Conservation (phyloP, 2,888 invertebrate species). For the Philopedon plagiatum region DNA sequence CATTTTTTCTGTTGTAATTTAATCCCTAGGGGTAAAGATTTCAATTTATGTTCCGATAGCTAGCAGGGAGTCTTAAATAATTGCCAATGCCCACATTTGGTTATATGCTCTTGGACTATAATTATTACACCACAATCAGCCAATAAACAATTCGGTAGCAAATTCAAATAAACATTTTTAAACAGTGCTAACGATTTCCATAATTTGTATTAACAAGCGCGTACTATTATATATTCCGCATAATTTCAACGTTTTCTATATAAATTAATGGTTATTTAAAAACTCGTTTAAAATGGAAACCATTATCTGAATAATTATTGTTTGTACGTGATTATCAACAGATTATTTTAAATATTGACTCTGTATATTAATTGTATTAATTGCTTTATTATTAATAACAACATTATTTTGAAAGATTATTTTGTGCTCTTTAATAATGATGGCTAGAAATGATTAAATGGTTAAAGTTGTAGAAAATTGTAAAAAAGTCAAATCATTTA, state of each 20-base stretch:
- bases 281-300: conserved; percentile 26
- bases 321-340: conserved; percentile 31
- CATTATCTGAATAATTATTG: conserved; percentile 23
- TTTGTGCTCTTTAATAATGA: too few species aligned
- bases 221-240: conserved; percentile 33
- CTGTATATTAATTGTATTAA: conserved; percentile 16
- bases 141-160: conserved; percentile 29
- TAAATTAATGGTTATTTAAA: conserved; percentile 37
- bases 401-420: too few species aligned
- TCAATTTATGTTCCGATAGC: too few species aligned
- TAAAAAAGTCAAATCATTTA: too few species aligned
- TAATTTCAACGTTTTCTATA: conserved; percentile 36
- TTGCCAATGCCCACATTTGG: too few species aligned
- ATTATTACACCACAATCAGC: conserved; percentile 10
- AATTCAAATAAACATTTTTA: conserved; percentile 25
- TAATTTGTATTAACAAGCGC: conserved; percentile 25
- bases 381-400: conserved; percentile 9
- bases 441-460: too few species aligned
- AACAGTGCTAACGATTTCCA: conserved; percentile 24
- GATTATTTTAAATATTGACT: conserved; percentile 30
- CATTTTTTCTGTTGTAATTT: too few species aligned
- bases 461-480: too few species aligned
- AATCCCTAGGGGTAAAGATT: too few species aligned
- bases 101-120: too few species aligned
- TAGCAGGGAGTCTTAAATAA: too few species aligned